Evolutionary conservation across 2,888 invertebrate species (phyloP).

Genomic region (Osmoderma eremita): DNA sequence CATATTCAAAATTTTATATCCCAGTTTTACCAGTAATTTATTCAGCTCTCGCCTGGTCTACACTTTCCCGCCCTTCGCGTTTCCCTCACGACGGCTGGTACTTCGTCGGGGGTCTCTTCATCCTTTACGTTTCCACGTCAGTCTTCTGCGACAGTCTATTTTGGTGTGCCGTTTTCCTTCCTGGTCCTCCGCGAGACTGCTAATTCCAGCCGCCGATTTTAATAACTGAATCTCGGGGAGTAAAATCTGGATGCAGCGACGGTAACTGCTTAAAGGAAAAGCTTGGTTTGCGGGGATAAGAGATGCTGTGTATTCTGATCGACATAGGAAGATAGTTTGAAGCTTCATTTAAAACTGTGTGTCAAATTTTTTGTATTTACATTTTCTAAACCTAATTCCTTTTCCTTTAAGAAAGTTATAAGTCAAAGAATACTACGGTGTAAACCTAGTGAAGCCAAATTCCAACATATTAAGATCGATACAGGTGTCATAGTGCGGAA

Average conservation of each 20-base stretch:
- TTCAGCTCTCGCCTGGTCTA: slow-evolving; percentile 67
- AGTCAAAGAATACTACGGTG: background rate
- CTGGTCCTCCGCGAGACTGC: slow-evolving; percentile 43
- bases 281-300: background rate
- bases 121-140: slow-evolving; percentile 38
- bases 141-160: slow-evolving; percentile 27
- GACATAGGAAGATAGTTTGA: background rate
- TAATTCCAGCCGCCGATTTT: slow-evolving; percentile 50
- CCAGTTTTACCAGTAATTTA: slow-evolving; percentile 81
- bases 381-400: background rate
- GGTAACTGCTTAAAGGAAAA: slow-evolving; percentile 32
- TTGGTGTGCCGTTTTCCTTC: slow-evolving; percentile 35
- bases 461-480: slow-evolving; percentile 27
- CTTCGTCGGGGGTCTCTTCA: slow-evolving; percentile 33
- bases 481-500: slow-evolving; percentile 40
- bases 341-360: background rate
- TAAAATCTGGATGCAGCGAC: slow-evolving; percentile 48
- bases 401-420: background rate
- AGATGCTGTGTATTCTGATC: background rate
- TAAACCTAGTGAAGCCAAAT: background rate
- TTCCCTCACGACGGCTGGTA: background rate
- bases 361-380: background rate
- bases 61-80: slow-evolving; percentile 57
- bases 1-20: slow-evolving; percentile 92
- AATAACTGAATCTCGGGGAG: slow-evolving; percentile 49